phyloP scores from a whole-genome alignment of 2,888 invertebrate genomes.

The Luffia ferchaultella region DNA sequence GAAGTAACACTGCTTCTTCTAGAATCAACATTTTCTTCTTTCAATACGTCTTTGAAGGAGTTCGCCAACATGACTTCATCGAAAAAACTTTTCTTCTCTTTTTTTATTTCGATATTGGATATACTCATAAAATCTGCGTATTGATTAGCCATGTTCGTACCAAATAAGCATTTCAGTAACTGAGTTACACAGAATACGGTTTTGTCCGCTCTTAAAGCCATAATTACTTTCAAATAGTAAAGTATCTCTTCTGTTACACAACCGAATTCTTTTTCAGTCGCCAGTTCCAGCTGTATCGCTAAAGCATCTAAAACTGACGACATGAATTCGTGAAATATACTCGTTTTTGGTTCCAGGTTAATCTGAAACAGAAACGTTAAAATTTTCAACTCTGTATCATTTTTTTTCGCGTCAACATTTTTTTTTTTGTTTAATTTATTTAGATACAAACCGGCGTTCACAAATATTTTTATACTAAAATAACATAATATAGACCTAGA shows the following conservation, averaged over 20 bases:
- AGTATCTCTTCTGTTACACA: slow-evolving; percentile 82
- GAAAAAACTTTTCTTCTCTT: slow-evolving; percentile 23
- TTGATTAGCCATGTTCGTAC: slow-evolving; percentile 72
- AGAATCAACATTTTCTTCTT: slow-evolving; percentile 19
- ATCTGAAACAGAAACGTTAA: slow-evolving; percentile 64
- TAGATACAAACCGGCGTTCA: slow-evolving; percentile 69
- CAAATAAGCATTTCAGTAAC: slow-evolving; percentile 77
- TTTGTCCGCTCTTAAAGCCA: slow-evolving; percentile 72
- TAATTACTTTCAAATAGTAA: slow-evolving; percentile 75
- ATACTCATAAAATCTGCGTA: slow-evolving; percentile 46
- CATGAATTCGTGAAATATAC: slow-evolving; percentile 75
- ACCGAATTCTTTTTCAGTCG: slow-evolving; percentile 74
- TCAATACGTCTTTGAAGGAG: slow-evolving; percentile 26
- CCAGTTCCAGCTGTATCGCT: slow-evolving; percentile 74
- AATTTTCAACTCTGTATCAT: not conserved
- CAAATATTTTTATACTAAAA: slow-evolving; percentile 70
- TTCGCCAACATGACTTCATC: slow-evolving; percentile 34
- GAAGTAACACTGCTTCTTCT: slow-evolving; percentile 36
- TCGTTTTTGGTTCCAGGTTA: slow-evolving; percentile 78
- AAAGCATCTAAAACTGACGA: slow-evolving; percentile 71
- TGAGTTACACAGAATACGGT: slow-evolving; percentile 82
- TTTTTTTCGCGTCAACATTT: not conserved
- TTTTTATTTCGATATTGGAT: slow-evolving; percentile 20
- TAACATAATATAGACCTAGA: no score
- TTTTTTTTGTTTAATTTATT: not conserved